phyloP scores from a whole-genome alignment of 2,797 vertebrate genomes.

The Platalea minor region DNA sequence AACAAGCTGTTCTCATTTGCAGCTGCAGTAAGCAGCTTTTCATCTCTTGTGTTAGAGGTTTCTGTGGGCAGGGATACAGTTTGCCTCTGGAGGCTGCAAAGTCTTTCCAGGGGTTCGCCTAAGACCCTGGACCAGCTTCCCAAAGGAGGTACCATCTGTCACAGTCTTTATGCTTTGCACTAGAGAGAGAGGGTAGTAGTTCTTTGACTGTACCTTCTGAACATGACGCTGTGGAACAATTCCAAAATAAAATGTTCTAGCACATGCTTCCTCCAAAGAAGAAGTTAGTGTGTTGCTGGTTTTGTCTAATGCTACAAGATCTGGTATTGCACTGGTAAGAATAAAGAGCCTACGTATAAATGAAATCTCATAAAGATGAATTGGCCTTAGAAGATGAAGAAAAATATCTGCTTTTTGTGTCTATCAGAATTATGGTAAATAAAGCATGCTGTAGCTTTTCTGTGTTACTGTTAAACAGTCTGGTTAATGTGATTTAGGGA shows the following conservation, averaged over 20 bases:
- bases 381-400: background rate
- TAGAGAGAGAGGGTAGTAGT: background rate
- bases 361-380: background rate
- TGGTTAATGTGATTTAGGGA: background rate
- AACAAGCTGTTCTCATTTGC: background rate
- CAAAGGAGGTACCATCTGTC: background rate
- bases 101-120: background rate
- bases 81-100: background rate
- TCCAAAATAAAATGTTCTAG: background rate
- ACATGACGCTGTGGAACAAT: background rate
- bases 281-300: background rate
- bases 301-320: background rate
- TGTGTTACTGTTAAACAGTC: background rate
- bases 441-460: background rate
- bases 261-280: background rate
- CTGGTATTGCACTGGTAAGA: background rate
- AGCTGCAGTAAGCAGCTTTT: background rate
- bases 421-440: background rate
- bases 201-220: background rate
- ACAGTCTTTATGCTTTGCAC: background rate
- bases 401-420: background rate
- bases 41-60: background rate
- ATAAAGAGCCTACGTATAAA: background rate
- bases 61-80: background rate
- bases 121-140: background rate